phyloP scores from a whole-genome alignment of 2,888 invertebrate genomes.

The Drosophila aldrichi region DNA sequence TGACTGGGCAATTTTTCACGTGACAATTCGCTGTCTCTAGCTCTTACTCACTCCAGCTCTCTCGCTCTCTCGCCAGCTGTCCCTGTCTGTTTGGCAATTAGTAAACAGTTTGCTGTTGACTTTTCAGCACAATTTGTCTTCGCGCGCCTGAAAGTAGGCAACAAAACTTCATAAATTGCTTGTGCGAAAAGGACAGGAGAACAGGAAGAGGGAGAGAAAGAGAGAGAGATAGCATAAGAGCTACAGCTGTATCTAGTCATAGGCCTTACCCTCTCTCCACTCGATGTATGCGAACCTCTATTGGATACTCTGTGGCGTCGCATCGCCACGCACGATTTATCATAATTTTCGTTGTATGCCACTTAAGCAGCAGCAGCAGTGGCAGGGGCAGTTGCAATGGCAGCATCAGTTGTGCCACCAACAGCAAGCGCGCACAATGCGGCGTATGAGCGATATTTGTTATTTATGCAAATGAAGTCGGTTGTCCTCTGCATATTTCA shows the following conservation, averaged over 20 bases:
- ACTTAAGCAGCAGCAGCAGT: slow-evolving; percentile 41
- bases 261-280: background rate
- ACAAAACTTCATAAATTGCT: slow-evolving; percentile 71
- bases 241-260: slow-evolving; percentile 18
- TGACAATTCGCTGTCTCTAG: slow-evolving; percentile 62
- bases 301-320: slow-evolving; percentile 42
- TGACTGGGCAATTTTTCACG: slow-evolving; percentile 78
- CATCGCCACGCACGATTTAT: slow-evolving; percentile 66
- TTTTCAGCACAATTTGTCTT: slow-evolving; percentile 76
- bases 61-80: background rate
- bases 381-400: background rate
- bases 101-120: slow-evolving; percentile 73
- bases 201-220: background rate
- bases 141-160: slow-evolving; percentile 68
- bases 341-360: slow-evolving; percentile 66
- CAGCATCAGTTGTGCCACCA: slow-evolving; percentile 15
- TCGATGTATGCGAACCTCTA: background rate
- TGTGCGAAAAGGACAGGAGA: background rate
- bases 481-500: slow-evolving; percentile 46
- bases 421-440: slow-evolving; percentile 65
- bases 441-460: slow-evolving; percentile 78
- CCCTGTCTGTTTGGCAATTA: slow-evolving; percentile 59
- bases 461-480: slow-evolving; percentile 76
- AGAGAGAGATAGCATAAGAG: background rate
- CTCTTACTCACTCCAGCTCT: background rate